phyloP scores from a whole-genome alignment of 1,140 invertebrate species.

The Drosophila navojoa region DNA sequence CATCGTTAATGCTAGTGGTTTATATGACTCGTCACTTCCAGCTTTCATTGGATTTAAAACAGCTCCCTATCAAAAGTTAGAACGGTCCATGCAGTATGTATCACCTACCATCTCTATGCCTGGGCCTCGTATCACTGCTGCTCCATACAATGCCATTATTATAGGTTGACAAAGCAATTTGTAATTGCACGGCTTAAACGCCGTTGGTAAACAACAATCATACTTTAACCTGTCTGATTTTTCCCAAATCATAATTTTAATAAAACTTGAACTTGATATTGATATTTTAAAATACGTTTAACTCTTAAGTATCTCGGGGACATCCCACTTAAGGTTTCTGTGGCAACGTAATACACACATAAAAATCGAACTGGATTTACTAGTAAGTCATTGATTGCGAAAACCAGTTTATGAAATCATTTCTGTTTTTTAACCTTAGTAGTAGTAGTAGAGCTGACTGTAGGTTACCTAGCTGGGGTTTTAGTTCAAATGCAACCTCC shows the following conservation, averaged over 20 bases:
- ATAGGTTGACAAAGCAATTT: constrained; percentile 60
- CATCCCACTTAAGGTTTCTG: constrained; percentile 11
- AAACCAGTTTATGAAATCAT: constrained; percentile 47
- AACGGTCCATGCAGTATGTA: constrained; percentile 76
- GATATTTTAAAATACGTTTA: no score
- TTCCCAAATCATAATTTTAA: no score
- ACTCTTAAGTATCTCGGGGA: constrained; percentile 13
- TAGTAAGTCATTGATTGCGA: constrained; percentile 21
- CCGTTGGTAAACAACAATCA: no score
- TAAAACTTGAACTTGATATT: constrained; percentile 1
- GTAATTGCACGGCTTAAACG: not conserved
- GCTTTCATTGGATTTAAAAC: constrained; percentile 57
- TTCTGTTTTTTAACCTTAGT: not conserved
- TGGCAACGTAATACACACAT: constrained; percentile 15
- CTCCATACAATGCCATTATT: constrained; percentile 67
- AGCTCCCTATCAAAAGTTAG: constrained; percentile 56
- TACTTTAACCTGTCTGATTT: no score
- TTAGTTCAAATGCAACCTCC: constrained; percentile 26
- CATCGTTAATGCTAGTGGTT: no score
- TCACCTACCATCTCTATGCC: constrained; percentile 72
- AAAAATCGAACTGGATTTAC: constrained; percentile 45
- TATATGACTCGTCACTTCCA: constrained; percentile 22
- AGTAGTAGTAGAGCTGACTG: not conserved
- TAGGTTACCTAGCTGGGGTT: not conserved
- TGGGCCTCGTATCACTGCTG: constrained; percentile 67